A percentile compares a stretch with the other conserved stretches of the same genome.
These are phyloP conservation scores for Palloptera scutellata DNA, from an alignment of 2,888 invertebrate genomes.

Conservation along the genomic window DNA sequence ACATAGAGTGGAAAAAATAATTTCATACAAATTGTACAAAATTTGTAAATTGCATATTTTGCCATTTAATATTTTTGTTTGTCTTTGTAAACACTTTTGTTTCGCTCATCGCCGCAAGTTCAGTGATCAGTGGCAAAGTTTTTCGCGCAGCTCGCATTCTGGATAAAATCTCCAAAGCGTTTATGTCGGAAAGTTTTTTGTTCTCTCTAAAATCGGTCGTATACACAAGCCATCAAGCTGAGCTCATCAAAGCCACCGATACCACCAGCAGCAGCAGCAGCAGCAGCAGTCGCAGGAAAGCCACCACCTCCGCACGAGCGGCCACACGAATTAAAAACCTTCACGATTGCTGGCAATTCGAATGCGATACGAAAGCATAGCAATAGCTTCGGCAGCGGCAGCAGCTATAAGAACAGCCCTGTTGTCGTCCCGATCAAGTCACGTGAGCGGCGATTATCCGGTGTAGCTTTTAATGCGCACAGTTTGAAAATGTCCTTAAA, in stretches of 20 bases:
- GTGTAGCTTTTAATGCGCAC: constrained; percentile 49
- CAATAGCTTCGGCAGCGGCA: constrained; percentile 15
- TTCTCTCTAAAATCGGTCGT: constrained; percentile 22
- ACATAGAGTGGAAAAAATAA: constrained; percentile 1
- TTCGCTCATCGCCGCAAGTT: neutral
- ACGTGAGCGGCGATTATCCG: constrained; percentile 45
- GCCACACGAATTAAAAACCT: constrained; percentile 42
- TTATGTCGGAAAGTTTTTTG: constrained; percentile 41
- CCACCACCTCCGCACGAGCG: constrained; percentile 28
- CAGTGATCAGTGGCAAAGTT: too few species aligned
- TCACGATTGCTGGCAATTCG: constrained; percentile 33
- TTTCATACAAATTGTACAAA: constrained; percentile 6
- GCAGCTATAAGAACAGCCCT: neutral
- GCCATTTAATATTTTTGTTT: constrained; percentile 10
- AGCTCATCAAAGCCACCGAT: constrained; percentile 58
- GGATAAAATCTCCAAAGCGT: constrained; percentile 36
- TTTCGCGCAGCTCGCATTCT: constrained; percentile 16
- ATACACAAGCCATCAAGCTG: constrained; percentile 46
- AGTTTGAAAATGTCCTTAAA: constrained; percentile 57
- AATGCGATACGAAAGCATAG: constrained; percentile 44
- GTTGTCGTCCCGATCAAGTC: constrained; percentile 13
- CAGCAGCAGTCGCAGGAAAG: constrained; percentile 26
- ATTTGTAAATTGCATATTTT: constrained; percentile 6
- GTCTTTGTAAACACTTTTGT: neutral
- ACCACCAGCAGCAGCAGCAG: constrained; percentile 49